phyloP scores from a whole-genome alignment of 2,888 invertebrate genomes.

The Cryptocheilus praepositus region DNA sequence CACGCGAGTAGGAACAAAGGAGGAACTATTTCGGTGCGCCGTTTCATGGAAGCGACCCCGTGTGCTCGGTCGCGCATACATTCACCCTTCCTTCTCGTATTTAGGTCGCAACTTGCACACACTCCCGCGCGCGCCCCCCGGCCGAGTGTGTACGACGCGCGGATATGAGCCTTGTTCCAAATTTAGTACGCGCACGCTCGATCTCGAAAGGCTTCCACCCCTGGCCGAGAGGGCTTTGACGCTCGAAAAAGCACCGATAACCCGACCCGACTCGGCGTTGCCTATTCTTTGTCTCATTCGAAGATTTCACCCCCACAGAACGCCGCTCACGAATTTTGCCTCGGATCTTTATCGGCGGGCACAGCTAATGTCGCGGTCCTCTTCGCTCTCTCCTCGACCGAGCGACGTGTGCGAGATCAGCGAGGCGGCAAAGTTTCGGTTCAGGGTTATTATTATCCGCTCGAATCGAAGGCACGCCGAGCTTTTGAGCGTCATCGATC shows the following conservation, averaged over 20 bases:
- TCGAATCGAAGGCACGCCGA: no score
- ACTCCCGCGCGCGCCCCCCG: constrained; percentile 21
- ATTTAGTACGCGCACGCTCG: constrained; percentile 46
- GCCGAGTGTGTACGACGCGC: constrained; percentile 5
- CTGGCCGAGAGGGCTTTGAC: constrained; percentile 10
- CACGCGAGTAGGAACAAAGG: constrained; percentile 53
- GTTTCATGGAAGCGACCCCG: constrained; percentile 60
- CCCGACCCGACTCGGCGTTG: neutral
- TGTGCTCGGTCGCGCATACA: constrained; percentile 23
- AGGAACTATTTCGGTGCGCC: constrained; percentile 53
- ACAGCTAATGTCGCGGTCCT: neutral
- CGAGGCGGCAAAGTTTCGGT: no score
- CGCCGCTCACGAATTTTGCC: no score
- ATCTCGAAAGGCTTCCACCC: constrained; percentile 45
- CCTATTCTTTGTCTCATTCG: no score
- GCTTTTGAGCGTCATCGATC: no score
- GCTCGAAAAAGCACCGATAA: constrained; percentile 1
- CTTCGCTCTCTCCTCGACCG: neutral
- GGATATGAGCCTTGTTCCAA: constrained; percentile 51
- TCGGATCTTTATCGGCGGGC: no score
- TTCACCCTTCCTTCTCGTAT: constrained; percentile 55
- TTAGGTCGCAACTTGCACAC: constrained; percentile 56
- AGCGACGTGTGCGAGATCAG: constrained; percentile 17
- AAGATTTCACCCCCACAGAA: no score
- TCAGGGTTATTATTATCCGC: no score